Conservation (phyloP, 2,888 invertebrate species). For the Darwinula stevensoni region DNA sequence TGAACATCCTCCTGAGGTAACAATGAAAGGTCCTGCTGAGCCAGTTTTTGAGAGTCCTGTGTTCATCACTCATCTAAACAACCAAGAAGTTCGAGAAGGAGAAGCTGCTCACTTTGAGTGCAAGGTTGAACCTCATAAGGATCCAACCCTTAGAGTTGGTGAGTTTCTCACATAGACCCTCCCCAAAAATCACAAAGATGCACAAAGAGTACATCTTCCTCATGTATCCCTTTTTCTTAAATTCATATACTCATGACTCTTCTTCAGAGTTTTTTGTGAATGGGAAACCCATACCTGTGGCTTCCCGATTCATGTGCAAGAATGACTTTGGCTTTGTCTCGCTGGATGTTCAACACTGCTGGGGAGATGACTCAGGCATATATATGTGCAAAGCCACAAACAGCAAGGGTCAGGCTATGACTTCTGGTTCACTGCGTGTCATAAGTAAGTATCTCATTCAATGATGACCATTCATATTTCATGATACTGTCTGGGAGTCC, state of each 20-base stretch:
- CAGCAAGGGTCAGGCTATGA: constrained; percentile 58
- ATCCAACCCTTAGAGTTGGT: constrained; percentile 52
- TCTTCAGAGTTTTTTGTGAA: constrained; percentile 77
- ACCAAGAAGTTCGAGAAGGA: constrained; percentile 58
- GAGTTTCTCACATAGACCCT: too few species aligned
- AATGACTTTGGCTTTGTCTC: constrained; percentile 91
- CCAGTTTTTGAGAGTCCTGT: constrained; percentile 53
- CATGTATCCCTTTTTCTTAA: too few species aligned
- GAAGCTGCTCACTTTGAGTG: constrained; percentile 71
- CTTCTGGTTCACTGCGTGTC: constrained; percentile 60
- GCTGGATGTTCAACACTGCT: constrained; percentile 55
- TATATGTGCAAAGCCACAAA: constrained; percentile 72
- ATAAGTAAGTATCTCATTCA: constrained; percentile 31
- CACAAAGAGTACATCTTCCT: too few species aligned
- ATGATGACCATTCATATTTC: too few species aligned
- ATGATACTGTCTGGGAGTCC: neutral
- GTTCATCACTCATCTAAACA: constrained; percentile 66
- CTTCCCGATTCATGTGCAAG: constrained; percentile 63
- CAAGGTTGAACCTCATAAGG: constrained; percentile 65
- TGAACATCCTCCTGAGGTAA: constrained; percentile 40
- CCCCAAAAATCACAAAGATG: too few species aligned
- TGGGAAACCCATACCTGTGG: constrained; percentile 56
- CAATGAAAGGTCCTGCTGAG: constrained; percentile 33
- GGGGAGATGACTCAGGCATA: constrained; percentile 72
- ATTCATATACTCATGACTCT: too few species aligned